Conservation (phyloP, 2,113 vertebrate species). For the Azemiops feae region DNA sequence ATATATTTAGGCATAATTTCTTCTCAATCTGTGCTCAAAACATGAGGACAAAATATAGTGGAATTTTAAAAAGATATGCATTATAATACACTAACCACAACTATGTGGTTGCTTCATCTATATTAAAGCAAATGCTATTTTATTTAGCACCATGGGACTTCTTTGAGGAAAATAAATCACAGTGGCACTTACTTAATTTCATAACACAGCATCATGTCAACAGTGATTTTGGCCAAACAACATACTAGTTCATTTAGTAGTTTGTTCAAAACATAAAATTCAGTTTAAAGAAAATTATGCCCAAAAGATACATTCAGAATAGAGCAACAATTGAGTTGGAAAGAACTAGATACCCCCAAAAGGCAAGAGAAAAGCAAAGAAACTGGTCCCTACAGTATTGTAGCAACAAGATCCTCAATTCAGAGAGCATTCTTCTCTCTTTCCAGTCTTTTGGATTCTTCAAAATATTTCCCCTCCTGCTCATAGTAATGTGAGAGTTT, state of each 20-base stretch:
- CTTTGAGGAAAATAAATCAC: constrained; percentile 10
- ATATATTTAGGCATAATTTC: constrained; percentile 42
- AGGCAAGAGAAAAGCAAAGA: not conserved
- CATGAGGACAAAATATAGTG: constrained; percentile 29
- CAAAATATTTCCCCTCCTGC: not conserved
- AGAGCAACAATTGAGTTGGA: not conserved
- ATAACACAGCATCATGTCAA: not conserved
- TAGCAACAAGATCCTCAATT: not conserved
- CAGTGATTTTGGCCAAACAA: not conserved
- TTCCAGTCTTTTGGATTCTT: not conserved
- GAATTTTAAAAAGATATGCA: not conserved
- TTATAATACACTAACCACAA: constrained; percentile 11
- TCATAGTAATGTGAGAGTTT: not conserved
- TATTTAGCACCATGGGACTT: not conserved
- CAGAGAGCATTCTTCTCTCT: not conserved
- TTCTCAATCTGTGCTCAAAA: constrained; percentile 45
- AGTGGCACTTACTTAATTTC: constrained; percentile 25
- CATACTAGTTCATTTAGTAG: constrained; percentile 26
- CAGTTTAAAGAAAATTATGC: constrained; percentile 41
- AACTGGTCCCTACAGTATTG: constrained; percentile 39
- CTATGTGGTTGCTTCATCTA: constrained; percentile 28
- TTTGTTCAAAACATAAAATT: not conserved
- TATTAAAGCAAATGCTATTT: constrained; percentile 1
- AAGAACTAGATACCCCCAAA: not conserved
- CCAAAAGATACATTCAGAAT: not conserved